A percentile compares a stretch with the other conserved stretches of the same genome.
Conservation (phyloP, 2,888 invertebrate species). For the Sialis fuliginosa region DNA sequence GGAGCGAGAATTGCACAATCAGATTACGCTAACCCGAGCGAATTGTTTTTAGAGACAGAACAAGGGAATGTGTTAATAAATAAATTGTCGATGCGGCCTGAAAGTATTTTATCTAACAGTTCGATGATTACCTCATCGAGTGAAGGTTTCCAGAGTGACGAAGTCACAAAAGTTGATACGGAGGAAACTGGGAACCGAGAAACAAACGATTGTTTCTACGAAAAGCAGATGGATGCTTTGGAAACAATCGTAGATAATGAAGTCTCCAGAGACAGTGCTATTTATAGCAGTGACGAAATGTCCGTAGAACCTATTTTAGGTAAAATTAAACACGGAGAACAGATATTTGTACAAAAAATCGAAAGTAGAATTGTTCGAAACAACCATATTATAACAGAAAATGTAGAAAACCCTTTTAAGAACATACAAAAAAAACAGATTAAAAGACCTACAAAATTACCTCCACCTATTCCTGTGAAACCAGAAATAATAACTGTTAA, state of each 20-base stretch:
- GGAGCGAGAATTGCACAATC: slow-evolving; percentile 78
- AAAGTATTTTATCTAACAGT: slow-evolving; percentile 22
- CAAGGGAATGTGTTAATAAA: slow-evolving; percentile 44
- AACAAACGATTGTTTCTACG: slow-evolving; percentile 54
- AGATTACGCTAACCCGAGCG: slow-evolving; percentile 69
- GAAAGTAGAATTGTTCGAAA: neutral
- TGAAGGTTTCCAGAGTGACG: slow-evolving; percentile 11
- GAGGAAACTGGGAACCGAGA: slow-evolving; percentile 13
- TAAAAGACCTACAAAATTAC: slow-evolving; percentile 29
- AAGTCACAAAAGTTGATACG: slow-evolving; percentile 10
- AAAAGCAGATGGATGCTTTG: slow-evolving; percentile 55
- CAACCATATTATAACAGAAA: neutral
- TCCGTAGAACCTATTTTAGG: slow-evolving; percentile 4
- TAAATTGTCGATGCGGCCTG: slow-evolving; percentile 34
- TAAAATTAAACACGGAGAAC: neutral
- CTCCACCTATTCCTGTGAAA: slow-evolving; percentile 48
- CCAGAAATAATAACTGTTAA: slow-evolving; percentile 21
- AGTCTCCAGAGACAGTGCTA: slow-evolving; percentile 63
- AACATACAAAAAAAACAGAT: slow-evolving; percentile 9
- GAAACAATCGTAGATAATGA: slow-evolving; percentile 49
- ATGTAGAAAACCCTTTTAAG: slow-evolving; percentile 7
- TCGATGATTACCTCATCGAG: slow-evolving; percentile 11
- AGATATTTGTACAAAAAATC: neutral
- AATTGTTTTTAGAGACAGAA: slow-evolving; percentile 34
- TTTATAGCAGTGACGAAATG: slow-evolving; percentile 63